Base-by-base conservation (phyloP, 1,140 invertebrate genomes). In the Brachionus calyciflorus region DNA sequence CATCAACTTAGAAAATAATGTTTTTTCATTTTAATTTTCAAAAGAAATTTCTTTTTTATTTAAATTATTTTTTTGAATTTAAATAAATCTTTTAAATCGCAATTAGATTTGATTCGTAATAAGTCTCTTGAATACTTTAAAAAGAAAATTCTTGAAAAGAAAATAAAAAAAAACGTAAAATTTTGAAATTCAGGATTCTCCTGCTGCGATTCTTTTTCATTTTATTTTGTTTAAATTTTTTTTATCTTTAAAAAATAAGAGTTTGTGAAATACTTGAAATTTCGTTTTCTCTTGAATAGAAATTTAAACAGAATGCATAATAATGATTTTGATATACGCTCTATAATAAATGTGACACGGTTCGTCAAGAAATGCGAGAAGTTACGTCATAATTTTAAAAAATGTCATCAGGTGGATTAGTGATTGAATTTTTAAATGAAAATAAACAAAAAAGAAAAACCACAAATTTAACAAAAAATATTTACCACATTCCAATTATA, bases 151-250 rank as follows among this genome's bases (percentile, higher is more conserved):
- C 33, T 28, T 55, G 17, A 60, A 33, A 60, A 12, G 30, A 37
- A 19, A 19, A 40, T 19, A 37, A 60, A 33, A 60, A 60, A 60
- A 24, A 55, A 55, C 33, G 33, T 28, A 55, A 55, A 55, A 28
- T 55, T 55, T 28, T n/a, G 37, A 60, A 33, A 17, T 53, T 60
- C 55, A 60, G 55, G 55, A 60, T 60, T 60, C 55, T 60, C 55
- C 55, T 30, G 55, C 55, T 60, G 55, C 33, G 55, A n/a, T n/a
- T n/a, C n/a, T 60, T 17, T 60, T 60, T 60, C 37, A 17, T 33
- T 60, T 60, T 33, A 37, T 37, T 37, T 37, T 37, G 9, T 5
- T 5, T 10, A 60, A 60, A 60, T 19, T 19, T 17, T 60, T 17
- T 60, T 60, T 60, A 33, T 60, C 30, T 60, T 60, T 55, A 12